These are phyloP conservation scores for Polydrusus cervinus DNA, from an alignment of 2,888 invertebrate genomes.

Conservation along the genomic window DNA sequence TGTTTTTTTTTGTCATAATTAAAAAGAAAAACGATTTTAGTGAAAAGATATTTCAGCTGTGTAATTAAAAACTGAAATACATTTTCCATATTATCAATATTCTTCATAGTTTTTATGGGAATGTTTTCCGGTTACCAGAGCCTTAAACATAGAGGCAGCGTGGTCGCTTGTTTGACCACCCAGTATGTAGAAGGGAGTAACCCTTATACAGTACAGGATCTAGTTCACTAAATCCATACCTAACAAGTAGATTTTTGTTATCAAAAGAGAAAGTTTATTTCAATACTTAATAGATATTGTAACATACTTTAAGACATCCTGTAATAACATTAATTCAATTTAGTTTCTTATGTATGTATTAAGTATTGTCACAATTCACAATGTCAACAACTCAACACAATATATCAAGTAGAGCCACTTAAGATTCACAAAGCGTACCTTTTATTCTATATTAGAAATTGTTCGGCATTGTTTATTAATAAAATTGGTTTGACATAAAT, in stretches of 20 bases:
- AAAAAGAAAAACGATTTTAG: no score
- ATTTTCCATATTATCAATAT: no score
- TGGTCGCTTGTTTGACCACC: no score
- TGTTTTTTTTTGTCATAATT: no score
- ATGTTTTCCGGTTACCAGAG: no score
- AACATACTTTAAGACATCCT: constrained; percentile 35
- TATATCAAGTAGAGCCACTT: constrained; percentile 20
- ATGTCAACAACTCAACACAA: constrained; percentile 34
- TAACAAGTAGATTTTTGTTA: background rate
- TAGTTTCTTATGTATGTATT: background rate
- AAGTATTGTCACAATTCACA: background rate
- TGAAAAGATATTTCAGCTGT: no score
- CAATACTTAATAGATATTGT: constrained; percentile 24
- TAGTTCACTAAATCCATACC: no score
- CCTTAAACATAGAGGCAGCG: no score
- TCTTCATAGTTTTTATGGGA: no score
- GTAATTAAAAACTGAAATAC: no score
- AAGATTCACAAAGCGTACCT: constrained; percentile 41
- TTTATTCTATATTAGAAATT: constrained; percentile 47
- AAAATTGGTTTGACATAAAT: constrained; percentile 49
- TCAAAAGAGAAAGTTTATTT: constrained; percentile 13
- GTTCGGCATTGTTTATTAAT: constrained; percentile 47
- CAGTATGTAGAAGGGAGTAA: no score
- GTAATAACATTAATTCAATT: constrained; percentile 11
- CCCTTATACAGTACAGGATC: no score